Base-by-base conservation (phyloP, 23 tunicate genomes). In the Pegea sp. region DNA sequence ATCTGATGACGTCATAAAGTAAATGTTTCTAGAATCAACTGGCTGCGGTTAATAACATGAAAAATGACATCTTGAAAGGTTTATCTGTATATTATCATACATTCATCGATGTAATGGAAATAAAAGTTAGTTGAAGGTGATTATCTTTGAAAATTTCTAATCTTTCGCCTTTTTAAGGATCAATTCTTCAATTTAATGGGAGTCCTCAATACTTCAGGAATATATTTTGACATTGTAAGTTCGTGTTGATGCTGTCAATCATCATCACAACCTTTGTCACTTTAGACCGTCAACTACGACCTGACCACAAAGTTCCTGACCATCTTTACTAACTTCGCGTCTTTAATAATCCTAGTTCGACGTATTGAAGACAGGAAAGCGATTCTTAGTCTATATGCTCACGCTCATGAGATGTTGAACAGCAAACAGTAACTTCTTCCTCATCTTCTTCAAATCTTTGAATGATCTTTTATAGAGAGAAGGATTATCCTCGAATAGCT, bases 311-410 rank as follows among this genome's bases (percentile, higher is more conserved):
- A 64, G 16, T 91, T 84, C 54, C 29, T 91, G 63, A 72, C 72
- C 13, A 24, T 91, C 55, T 57, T 91, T 4, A 62, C 58, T 22
- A 71, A 92, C 33, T 91, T 68, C 54, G 93, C 72, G 29, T 67
- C 84, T 24, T 63, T 91, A 23, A 61, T 84, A 66, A 72, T 91
- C 33, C 29, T 91, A 28, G 42, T 91, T 24, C 63, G 86, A 34
- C 48, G 99, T 31, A 84, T 91, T 34, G 99, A 91, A 43, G 99
- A 91, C 31, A 61, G 99, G 23, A 91, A 91, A 64, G 93, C 91
- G 4, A 91, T 91, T 26, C 69, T 91, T 33, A 87, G 99, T 30
- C 55, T 87, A 26, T 87, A 87, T 49, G 73, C 69, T 44, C 77
- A 87, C 60, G 88, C 88, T 31, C 78, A 87, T 59, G 87, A 75